Evolutionary conservation across 2,113 vertebrate genomes (phyloP).

Genomic region (Lophotis ruficrista): DNA sequence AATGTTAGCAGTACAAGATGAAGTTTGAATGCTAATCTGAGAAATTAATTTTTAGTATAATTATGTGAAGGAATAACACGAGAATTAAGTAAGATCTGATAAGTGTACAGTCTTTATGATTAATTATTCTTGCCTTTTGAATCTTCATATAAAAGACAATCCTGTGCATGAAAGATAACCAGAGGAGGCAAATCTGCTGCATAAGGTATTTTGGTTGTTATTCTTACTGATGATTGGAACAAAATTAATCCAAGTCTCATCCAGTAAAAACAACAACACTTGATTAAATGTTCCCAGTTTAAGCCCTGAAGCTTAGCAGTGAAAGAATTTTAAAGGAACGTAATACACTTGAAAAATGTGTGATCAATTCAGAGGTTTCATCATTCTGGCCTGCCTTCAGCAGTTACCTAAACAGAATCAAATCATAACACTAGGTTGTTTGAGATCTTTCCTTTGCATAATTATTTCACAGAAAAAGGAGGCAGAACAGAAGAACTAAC

Average conservation of each 20-base stretch:
- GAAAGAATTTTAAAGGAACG: neutral
- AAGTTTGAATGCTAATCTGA: neutral
- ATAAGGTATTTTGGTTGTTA: neutral
- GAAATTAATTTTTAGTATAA: neutral
- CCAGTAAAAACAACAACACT: neutral
- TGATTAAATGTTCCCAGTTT: neutral
- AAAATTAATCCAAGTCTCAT: slow-evolving; percentile 14
- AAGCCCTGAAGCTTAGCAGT: neutral
- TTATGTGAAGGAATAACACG: neutral
- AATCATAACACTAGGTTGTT: neutral
- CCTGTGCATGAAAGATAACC: neutral
- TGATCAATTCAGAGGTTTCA: neutral
- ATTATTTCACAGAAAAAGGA: neutral
- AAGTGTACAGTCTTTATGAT: neutral
- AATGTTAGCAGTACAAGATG: neutral
- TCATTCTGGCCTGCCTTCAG: neutral
- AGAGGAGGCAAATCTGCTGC: neutral
- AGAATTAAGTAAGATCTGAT: neutral
- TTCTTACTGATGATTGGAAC: neutral
- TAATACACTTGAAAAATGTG: neutral
- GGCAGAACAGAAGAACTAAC: neutral
- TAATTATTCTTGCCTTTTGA: neutral
- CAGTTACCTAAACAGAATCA: neutral
- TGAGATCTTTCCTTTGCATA: neutral
- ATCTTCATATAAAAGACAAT: neutral